phyloP scores from a whole-genome alignment of 2,888 invertebrate genomes.

The Caenorhabditis sp. region DNA sequence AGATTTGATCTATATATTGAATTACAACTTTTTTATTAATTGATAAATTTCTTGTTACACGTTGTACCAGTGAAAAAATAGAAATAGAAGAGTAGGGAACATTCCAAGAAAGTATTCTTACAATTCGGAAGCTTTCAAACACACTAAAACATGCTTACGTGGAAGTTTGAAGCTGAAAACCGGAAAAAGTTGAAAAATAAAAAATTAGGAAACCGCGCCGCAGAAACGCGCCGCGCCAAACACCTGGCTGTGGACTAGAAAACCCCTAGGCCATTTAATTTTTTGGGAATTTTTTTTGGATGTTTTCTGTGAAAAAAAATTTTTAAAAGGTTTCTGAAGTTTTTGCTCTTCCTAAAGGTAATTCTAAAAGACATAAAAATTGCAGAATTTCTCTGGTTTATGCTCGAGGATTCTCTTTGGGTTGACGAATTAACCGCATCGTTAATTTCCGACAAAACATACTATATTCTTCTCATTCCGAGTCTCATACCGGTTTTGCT shows the following conservation, averaged over 20 bases:
- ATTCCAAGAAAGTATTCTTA: too few relatives aligned
- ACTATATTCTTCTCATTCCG: constrained; percentile 50
- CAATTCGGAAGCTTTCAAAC: too few relatives aligned
- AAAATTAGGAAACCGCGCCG: constrained; percentile 3
- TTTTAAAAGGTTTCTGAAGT: neutral
- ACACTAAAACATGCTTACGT: neutral
- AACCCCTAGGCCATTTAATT: neutral
- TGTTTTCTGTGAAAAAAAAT: too few relatives aligned
- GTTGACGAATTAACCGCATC: constrained; percentile 49
- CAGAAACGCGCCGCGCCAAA: neutral
- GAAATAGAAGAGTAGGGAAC: too few relatives aligned
- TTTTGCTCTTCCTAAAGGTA: neutral
- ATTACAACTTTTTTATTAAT: too few relatives aligned
- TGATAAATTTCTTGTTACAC: too few relatives aligned
- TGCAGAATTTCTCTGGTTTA: constrained; percentile 7
- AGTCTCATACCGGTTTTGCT: constrained; percentile 53
- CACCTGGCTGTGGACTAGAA: neutral
- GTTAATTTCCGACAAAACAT: constrained; percentile 42
- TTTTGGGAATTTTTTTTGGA: constrained; percentile 3
- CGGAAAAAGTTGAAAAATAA: neutral
- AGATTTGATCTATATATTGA: too few relatives aligned
- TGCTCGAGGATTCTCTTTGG: constrained; percentile 37
- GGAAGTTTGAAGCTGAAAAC: constrained; percentile 1
- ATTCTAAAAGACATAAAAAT: neutral
- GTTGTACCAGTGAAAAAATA: too few relatives aligned